These are phyloP conservation scores for Sigmodon hispidus DNA, from an alignment of 2,113 vertebrate genomes.

Conservation along the genomic window DNA sequence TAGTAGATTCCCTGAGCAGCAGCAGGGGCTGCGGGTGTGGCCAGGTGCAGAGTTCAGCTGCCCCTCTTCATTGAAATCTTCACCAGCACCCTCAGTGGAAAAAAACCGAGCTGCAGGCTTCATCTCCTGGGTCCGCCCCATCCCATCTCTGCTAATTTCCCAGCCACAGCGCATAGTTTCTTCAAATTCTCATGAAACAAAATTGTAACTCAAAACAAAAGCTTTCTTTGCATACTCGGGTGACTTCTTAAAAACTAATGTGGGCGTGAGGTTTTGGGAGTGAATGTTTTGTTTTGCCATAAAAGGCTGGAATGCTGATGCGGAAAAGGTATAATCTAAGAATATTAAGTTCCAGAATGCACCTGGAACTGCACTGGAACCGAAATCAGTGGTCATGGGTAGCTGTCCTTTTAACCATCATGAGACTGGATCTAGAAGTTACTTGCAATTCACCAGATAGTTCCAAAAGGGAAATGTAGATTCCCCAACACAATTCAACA, in stretches of 20 bases:
- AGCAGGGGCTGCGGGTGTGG: too few species aligned
- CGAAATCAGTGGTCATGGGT: neutral
- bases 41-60: too few species aligned
- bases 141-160: neutral
- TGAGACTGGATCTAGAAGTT: neutral
- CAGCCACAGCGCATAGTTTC: neutral
- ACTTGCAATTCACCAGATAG: neutral
- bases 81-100: neutral
- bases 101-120: neutral
- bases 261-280: neutral
- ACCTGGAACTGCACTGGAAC: neutral
- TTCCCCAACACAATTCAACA: neutral
- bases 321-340: neutral
- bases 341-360: neutral
- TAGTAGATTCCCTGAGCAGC: too few species aligned
- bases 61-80: too few species aligned
- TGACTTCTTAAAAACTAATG: conserved; percentile 17
- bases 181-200: neutral
- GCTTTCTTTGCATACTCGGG: neutral
- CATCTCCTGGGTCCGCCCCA: neutral
- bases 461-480: neutral
- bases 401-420: neutral
- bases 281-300: neutral
- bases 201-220: neutral
- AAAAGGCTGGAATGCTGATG: neutral